Conservation (phyloP, 2,113 vertebrate genomes). For the Microcebus jonahi region DNA sequence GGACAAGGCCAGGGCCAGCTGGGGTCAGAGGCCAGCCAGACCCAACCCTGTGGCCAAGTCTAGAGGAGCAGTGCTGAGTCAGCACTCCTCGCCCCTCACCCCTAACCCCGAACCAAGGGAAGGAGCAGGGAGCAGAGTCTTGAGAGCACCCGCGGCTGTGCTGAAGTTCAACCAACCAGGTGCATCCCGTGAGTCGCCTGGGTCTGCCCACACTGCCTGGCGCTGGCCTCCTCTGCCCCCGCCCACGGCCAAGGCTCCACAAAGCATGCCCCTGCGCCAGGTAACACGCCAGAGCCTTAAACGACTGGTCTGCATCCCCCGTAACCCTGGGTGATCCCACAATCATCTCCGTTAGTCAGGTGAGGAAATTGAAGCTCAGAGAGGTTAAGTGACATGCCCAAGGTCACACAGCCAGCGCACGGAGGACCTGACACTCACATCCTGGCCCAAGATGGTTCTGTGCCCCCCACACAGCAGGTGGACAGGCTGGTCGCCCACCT, state of each 20-base stretch:
- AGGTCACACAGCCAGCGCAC: neutral
- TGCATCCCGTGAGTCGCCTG: rapidly evolving
- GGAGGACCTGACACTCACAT: rapidly evolving
- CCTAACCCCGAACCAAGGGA: conserved; percentile 55
- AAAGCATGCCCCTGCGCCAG: rapidly evolving
- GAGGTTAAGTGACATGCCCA: neutral
- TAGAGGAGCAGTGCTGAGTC: conserved; percentile 70
- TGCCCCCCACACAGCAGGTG: neutral
- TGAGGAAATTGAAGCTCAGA: neutral
- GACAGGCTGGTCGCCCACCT: rapidly evolving
- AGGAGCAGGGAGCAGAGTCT: neutral
- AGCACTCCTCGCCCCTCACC: conserved; percentile 64
- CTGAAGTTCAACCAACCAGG: neutral
- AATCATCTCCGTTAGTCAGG: neutral
- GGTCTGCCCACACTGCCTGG: rapidly evolving
- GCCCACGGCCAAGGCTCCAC: rapidly evolving
- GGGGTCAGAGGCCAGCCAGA: neutral
- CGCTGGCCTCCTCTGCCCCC: rapidly evolving
- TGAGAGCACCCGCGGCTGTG: neutral
- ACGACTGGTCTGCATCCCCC: rapidly evolving
- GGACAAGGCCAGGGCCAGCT: neutral
- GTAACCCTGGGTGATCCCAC: neutral
- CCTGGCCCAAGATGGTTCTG: neutral
- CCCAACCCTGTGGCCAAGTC: neutral
- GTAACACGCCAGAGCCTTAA: neutral